These are phyloP conservation scores for Lingula anatina DNA, from an alignment of 2,888 invertebrate species.

Conservation along the genomic window DNA sequence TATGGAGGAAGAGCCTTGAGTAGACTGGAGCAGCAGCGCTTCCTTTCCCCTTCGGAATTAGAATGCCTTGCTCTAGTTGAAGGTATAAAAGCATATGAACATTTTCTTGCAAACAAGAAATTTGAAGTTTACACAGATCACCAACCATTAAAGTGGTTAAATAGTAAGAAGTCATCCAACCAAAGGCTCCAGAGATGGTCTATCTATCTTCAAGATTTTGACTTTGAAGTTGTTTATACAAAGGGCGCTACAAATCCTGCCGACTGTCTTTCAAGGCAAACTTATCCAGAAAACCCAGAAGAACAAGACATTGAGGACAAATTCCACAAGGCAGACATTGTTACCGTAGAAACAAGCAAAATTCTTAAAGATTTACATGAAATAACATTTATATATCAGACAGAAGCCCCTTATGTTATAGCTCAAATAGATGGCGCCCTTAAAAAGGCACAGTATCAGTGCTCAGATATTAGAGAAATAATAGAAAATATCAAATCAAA, in stretches of 20 bases:
- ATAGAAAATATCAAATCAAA: too few relatives aligned
- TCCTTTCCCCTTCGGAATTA: neutral
- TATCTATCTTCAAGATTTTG: conserved; percentile 8
- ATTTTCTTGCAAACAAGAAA: neutral
- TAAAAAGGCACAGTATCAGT: too few relatives aligned
- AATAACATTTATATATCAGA: too few relatives aligned
- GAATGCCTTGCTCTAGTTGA: neutral
- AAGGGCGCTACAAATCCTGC: conserved; percentile 3
- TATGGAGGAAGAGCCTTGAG: neutral
- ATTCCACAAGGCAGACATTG: neutral
- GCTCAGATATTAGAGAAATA: too few relatives aligned
- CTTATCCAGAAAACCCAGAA: neutral
- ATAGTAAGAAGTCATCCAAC: conserved; percentile 1
- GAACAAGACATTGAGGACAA: neutral
- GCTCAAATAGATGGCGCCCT: too few relatives aligned
- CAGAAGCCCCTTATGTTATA: too few relatives aligned
- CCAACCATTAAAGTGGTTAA: neutral
- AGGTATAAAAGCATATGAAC: neutral
- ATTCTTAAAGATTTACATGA: too few relatives aligned
- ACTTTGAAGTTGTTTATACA: conserved; percentile 1
- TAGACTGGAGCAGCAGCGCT: neutral
- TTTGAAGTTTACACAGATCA: conserved; percentile 4
- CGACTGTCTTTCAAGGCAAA: neutral
- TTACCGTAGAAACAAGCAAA: too few relatives aligned
- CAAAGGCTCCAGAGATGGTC: conserved; percentile 1